These are phyloP conservation scores for Aplochiton taeniatus DNA, from an alignment of 2,797 vertebrate species.

Conservation along the genomic window DNA sequence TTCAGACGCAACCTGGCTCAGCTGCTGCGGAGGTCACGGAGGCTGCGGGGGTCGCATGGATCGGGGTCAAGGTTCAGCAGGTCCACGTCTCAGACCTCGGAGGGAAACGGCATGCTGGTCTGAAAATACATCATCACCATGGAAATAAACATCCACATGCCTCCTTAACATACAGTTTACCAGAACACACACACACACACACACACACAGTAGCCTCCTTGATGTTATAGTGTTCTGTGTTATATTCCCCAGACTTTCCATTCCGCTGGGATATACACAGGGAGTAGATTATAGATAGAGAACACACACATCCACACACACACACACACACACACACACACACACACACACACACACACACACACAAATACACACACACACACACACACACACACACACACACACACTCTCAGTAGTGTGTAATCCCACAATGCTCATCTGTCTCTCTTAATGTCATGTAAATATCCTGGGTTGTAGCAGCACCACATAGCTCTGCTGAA, in stretches of 20 bases:
- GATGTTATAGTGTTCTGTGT: no score
- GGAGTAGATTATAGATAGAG: no score
- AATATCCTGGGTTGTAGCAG: conserved; percentile 30
- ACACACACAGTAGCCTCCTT: no score
- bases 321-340: neutral
- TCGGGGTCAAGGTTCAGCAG: conserved; percentile 65
- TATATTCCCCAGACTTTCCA: no score
- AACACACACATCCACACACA: neutral
- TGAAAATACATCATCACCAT: conserved; percentile 50
- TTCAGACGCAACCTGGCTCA: conserved; percentile 66
- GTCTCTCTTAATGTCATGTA: conserved; percentile 27
- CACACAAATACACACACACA: neutral
- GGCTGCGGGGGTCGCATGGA: conserved; percentile 37
- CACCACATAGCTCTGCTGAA: no score
- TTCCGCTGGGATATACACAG: no score
- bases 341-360: neutral
- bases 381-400: neutral
- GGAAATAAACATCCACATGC: no score
- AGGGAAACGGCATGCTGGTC: conserved; percentile 54
- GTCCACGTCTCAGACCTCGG: conserved; percentile 73
- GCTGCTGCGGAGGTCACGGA: conserved; percentile 47
- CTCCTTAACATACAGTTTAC: no score
- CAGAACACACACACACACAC: neutral
- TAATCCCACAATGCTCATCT: conserved; percentile 8
- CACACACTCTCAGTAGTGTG: neutral